These are phyloP conservation scores for Epinephelus cyanopodus DNA, from an alignment of 2,113 vertebrate genomes.

Conservation along the genomic window DNA sequence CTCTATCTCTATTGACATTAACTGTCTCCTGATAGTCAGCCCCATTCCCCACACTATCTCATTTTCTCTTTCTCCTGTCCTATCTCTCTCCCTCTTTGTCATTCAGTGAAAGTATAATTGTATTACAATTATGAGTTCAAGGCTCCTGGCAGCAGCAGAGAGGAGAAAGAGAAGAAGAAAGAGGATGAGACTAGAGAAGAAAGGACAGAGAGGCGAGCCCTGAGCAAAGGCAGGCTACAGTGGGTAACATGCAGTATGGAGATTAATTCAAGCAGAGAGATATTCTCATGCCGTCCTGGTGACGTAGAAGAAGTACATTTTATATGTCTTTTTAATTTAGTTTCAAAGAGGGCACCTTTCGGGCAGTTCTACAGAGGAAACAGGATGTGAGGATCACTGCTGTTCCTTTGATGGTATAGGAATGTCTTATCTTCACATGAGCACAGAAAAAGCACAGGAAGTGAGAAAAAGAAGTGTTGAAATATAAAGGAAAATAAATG, in stretches of 20 bases:
- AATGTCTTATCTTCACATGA: background rate
- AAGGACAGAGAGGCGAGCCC: background rate
- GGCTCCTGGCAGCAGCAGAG: background rate
- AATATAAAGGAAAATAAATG: too few species aligned
- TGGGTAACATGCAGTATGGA: background rate
- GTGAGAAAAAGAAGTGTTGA: background rate
- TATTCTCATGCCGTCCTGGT: background rate
- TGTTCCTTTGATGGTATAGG: background rate
- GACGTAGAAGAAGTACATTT: background rate
- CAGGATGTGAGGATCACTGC: background rate
- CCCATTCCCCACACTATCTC: background rate
- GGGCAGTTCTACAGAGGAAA: background rate
- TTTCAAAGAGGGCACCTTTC: background rate
- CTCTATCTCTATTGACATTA: background rate
- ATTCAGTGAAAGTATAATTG: background rate
- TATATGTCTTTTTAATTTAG: background rate
- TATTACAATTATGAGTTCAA: constrained; percentile 15
- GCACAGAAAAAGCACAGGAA: background rate
- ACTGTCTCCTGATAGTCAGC: background rate
- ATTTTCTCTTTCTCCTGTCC: background rate
- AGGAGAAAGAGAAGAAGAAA: background rate
- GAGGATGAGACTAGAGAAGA: background rate
- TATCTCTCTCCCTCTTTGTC: background rate
- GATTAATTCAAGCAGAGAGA: background rate
- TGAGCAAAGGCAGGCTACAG: background rate